Evolutionary conservation across 2,113 vertebrate species (phyloP), one percentile per base, ranked within the genome.

Genomic region (Formicarius rufipectus): DNA sequence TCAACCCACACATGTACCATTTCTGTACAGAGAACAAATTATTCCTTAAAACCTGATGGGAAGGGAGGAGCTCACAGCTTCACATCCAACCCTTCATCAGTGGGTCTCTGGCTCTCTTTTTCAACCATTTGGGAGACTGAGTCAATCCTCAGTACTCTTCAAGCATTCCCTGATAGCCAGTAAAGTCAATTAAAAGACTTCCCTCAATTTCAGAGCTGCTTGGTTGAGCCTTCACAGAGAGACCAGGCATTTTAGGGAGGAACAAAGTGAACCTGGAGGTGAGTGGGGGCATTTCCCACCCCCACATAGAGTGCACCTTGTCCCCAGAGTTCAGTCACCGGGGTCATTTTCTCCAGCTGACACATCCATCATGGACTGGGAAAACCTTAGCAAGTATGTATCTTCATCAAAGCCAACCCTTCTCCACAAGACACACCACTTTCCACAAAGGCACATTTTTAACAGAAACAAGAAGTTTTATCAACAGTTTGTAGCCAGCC

Each of bases 301-400:
- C 49, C 21, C 9, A 0, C 1, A 2, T 0, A 30, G 62, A 27
- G 17, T 12, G 30, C 22, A 24, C 31, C n/a, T 52, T 31, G 24
- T 14, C 64, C 39, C 31, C 56, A 59, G n/a, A n/a, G 10, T 22
- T 31, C 1, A 0, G 14, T 35, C 47, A 16, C 16, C 80, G n/a
- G 22, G 21, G 7, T 28, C 2, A 5, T 74, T 74, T 73, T 69
- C 58, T 71, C 42, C 19, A 8, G 7, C 49, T 68, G 42, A 7
- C 7, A 6, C 12, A 10, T 58, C 40, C 44, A n/a, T 14, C 59
- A 62, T 52, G 39, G 10, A 6, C 28, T 7, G 10, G 28, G 64
- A 24, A 58, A 74, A 39, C 40, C 37, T 80, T 33, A 7, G 7
- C 11, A 5, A 17, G 16, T 3, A 1, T 3, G 0, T 5, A 19